Evolutionary conservation across 35 echinoderm and acorn worm genomes (phyloP), one percentile per base, ranked within the genome.

Genomic region (Ophioderma brevispina): DNA sequence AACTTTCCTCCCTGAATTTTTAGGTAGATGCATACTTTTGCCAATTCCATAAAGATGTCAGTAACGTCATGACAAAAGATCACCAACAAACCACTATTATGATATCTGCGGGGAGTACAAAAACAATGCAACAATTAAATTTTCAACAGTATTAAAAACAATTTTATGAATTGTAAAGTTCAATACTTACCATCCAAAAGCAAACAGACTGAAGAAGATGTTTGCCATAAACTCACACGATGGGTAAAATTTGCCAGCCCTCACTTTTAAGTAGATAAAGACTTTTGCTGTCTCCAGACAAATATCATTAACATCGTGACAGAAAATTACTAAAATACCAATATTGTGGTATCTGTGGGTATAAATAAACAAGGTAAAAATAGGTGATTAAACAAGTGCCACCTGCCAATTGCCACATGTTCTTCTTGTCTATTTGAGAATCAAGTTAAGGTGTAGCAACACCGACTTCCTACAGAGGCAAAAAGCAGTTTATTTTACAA

Each of bases 231-330:
- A 85, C 38, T 98, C 96, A 77, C 90, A 88, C 11, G 91, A 75
- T 84, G 78, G 87, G 88, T 90, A 88, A 64, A 82, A 92, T 80
- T 92, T 95, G 4, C 84, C 88, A 37, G 52, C 76, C 40, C 91
- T 82, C 21, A 91, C 89, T 77, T 95, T 98, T 2, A 88, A 84
- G 91, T 98, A 98, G 40, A 95, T 89, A 21, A 88, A 89, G 37
- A 89, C 87, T 84, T 98, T 98, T 0, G 96, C 91, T 64, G 89
- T 92, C 76, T 98, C 96, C 40, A 98, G 89, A 87, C 89, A 98
- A 37, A 98, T 94, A 75, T 98, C 96, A 76, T 92, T 95, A 70
- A 92, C 95, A 78, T 98, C 96, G 81, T 98, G 96, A 80, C 87
- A 98, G 75, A 98, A 93, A 28, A 98, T 86, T 38, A 98, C 96